phyloP scores from a whole-genome alignment of 2,113 vertebrate genomes.

The Odocoileus hemionus region DNA sequence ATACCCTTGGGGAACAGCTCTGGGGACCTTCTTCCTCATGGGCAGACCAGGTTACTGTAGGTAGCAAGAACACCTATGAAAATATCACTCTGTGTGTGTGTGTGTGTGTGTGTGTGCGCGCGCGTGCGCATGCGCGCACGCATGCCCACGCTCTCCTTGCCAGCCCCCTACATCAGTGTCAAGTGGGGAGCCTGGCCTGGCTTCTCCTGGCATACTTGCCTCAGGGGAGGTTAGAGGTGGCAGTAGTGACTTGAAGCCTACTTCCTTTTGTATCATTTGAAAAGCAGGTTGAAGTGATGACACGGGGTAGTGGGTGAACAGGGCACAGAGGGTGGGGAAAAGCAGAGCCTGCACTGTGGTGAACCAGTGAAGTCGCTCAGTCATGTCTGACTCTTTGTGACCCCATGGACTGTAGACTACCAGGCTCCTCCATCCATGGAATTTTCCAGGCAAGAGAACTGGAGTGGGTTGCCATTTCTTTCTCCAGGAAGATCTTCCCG shows the following conservation, averaged over 20 bases:
- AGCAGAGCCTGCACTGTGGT: not conserved
- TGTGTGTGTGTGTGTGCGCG: not conserved
- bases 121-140: accelerated
- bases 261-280: not conserved
- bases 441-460: not conserved
- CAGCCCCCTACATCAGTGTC: not conserved
- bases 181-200: not conserved
- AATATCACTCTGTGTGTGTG: not conserved
- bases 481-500: not conserved
- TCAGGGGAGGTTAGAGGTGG: not conserved
- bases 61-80: not conserved
- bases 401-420: not conserved
- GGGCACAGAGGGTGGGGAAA: not conserved
- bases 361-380: not conserved
- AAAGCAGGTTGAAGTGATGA: not conserved
- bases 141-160: not conserved
- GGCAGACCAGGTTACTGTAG: not conserved
- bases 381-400: not conserved
- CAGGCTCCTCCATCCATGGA: not conserved
- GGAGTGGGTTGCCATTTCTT: not conserved
- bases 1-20: not conserved
- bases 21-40: not conserved
- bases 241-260: not conserved
- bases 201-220: not conserved
- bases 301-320: too few relatives aligned